A percentile compares a stretch with the other conserved stretches of the same genome.
Evolutionary conservation across 2,113 vertebrate genomes (phyloP).

Genomic region (human): GRCh38 chr1:49365001-49365500

Average conservation of each 20-base stretch:
- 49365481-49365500: not conserved
- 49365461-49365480: not conserved
- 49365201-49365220: not conserved
- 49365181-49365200: not conserved
- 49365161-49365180: slow-evolving; percentile 2
- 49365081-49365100: not conserved
- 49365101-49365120: not conserved
- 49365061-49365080: slow-evolving; percentile 4
- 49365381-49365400: not conserved
- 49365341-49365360: not conserved
- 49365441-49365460: not conserved
- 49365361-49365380: not conserved
- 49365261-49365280: not conserved
- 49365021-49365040: not conserved
- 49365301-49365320: slow-evolving; percentile 20
- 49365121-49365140: not conserved
- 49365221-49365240: not conserved
- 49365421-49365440: slow-evolving; percentile 4
- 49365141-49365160: not conserved
- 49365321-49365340: not conserved
- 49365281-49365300: not conserved
- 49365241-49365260: not conserved
- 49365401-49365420: slow-evolving; percentile 14
- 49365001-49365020: not conserved
- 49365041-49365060: not conserved